phyloP scores from a whole-genome alignment of 2,888 invertebrate genomes.

The Eretmocerus hayati region DNA sequence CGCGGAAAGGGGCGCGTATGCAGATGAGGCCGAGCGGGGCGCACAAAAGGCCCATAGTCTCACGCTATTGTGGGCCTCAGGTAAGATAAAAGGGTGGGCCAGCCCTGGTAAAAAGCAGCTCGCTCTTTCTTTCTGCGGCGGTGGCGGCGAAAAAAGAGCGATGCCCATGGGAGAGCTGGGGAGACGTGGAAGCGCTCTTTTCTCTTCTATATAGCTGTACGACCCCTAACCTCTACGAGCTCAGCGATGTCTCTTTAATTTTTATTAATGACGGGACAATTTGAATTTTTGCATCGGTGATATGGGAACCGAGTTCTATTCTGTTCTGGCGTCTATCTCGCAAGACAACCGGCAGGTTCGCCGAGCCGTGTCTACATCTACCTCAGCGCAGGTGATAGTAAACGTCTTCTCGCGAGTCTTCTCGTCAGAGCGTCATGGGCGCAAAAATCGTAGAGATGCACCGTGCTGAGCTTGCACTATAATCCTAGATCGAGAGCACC shows the following conservation, averaged over 20 bases:
- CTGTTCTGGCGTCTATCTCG: too few relatives aligned
- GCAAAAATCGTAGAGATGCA: too few relatives aligned
- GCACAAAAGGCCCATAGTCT: slow-evolving; percentile 46
- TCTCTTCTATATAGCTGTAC: too few relatives aligned
- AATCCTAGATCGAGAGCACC: too few relatives aligned
- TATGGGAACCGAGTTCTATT: slow-evolving; percentile 46
- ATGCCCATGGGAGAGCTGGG: neutral
- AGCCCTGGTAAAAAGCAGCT: neutral
- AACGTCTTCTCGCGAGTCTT: too few relatives aligned
- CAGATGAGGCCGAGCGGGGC: slow-evolving; percentile 42
- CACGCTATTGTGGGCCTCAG: slow-evolving; percentile 45
- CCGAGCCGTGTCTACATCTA: too few relatives aligned
- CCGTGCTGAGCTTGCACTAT: too few relatives aligned
- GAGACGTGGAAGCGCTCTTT: slow-evolving; percentile 24
- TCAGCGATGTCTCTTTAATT: slow-evolving; percentile 47
- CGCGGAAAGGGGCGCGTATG: slow-evolving; percentile 40
- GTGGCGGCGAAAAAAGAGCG: neutral
- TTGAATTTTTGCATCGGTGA: slow-evolving; percentile 47
- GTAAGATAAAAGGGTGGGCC: slow-evolving; percentile 43
- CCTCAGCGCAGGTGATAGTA: too few relatives aligned
- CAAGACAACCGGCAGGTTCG: too few relatives aligned
- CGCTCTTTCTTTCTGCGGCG: too few relatives aligned
- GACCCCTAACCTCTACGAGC: slow-evolving; percentile 13
- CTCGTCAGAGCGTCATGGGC: too few relatives aligned
- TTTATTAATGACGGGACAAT: slow-evolving; percentile 46